phyloP scores from a whole-genome alignment of 2,888 invertebrate genomes.

The Thymelicus lineola region DNA sequence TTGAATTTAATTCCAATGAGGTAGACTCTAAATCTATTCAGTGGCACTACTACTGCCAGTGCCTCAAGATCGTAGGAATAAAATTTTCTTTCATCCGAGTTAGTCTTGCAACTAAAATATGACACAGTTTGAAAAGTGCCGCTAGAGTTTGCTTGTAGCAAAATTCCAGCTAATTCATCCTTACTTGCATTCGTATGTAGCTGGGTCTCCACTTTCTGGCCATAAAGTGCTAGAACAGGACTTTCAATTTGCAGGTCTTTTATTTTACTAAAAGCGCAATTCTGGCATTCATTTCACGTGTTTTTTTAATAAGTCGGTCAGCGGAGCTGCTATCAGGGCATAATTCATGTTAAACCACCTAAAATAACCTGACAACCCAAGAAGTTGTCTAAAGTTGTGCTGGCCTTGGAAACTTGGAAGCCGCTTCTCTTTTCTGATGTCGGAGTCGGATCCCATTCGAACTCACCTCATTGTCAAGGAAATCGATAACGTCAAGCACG shows the following conservation, averaged over 20 bases:
- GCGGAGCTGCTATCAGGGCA: no score
- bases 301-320: no score
- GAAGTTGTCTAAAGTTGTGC: neutral
- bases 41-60: conserved; percentile 41
- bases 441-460: neutral
- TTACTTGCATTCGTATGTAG: neutral
- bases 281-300: neutral
- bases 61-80: conserved; percentile 42
- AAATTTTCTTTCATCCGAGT: conserved; percentile 20
- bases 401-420: neutral
- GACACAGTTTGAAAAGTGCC: conserved; percentile 6
- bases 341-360: no score
- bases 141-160: neutral
- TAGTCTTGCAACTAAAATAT: conserved; percentile 41
- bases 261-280: conserved; percentile 1
- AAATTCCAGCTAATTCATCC: neutral
- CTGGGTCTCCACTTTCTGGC: neutral
- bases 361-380: neutral
- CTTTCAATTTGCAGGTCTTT: neutral
- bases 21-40: conserved; percentile 44
- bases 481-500: no score
- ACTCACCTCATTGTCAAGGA: no score
- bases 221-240: neutral
- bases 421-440: neutral
- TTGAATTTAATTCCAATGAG: conserved; percentile 41